phyloP scores from a whole-genome alignment of 2,888 invertebrate genomes.

The Melinaea menophilus region DNA sequence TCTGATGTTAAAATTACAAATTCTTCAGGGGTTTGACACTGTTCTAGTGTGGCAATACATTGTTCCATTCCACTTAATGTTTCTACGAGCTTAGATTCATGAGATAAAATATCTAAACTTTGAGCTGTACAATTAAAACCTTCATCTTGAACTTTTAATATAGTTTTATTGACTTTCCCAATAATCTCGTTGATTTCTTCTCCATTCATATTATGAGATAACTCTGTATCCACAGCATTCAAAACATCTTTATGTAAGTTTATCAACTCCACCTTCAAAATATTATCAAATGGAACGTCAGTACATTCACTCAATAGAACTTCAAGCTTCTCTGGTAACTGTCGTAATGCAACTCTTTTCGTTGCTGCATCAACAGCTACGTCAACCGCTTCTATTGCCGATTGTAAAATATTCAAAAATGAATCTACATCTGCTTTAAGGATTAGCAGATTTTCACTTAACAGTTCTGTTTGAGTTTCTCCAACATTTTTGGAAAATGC shows the following conservation, averaged over 20 bases:
- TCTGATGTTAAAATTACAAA: conserved; percentile 50
- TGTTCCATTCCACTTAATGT: conserved; percentile 57
- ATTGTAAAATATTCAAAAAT: conserved; percentile 51
- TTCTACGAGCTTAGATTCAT: conserved; percentile 58
- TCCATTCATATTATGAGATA: conserved; percentile 50
- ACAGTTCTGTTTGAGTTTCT: conserved; percentile 57
- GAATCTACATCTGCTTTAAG: conserved; percentile 57
- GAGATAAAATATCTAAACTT: conserved; percentile 40
- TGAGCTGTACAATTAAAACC: conserved; percentile 51
- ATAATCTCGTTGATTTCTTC: conserved; percentile 51
- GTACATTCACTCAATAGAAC: conserved; percentile 38
- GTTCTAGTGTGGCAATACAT: conserved; percentile 37
- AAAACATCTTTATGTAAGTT: conserved; percentile 41
- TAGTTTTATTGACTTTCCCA: conserved; percentile 54
- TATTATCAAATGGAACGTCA: conserved; percentile 12
- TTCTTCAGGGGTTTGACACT: conserved; percentile 57
- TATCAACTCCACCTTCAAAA: conserved; percentile 36
- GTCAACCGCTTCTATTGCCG: conserved; percentile 53
- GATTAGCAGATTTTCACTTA: conserved; percentile 51
- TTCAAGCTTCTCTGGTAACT: conserved; percentile 53
- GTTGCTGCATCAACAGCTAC: conserved; percentile 57
- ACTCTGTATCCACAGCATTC: conserved; percentile 48
- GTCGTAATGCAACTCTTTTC: conserved; percentile 50
- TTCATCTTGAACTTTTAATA: conserved; percentile 56
- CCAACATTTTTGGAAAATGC: conserved; percentile 61